Percentiles rank a stretch among this genome's conserved stretches.
phyloP scores from a whole-genome alignment of 2,113 vertebrate genomes.

The Butorides virescens region DNA sequence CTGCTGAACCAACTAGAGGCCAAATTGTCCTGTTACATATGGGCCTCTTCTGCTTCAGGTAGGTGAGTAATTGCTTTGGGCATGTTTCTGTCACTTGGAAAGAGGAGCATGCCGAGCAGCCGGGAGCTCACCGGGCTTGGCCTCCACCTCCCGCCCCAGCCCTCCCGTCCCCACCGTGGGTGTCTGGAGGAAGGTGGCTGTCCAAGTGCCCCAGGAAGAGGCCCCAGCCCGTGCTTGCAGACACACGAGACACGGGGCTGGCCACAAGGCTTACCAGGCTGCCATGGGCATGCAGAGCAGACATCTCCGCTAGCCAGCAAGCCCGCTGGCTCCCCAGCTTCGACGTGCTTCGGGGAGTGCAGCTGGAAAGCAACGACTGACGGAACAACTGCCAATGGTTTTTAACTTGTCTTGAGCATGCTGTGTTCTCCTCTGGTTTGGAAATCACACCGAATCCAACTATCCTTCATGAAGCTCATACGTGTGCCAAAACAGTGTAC shows the following conservation, averaged over 20 bases:
- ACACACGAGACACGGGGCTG: rapidly evolving
- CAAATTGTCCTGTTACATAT: not conserved
- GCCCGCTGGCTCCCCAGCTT: rapidly evolving
- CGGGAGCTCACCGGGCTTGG: not conserved
- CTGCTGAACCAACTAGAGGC: not conserved
- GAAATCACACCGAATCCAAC: not conserved
- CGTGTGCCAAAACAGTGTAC: not conserved
- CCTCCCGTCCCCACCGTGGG: rapidly evolving
- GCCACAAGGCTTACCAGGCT: rapidly evolving
- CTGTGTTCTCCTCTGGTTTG: not conserved
- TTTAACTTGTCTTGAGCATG: not conserved
- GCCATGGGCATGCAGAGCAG: rapidly evolving
- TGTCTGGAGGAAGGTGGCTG: not conserved
- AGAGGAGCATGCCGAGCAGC: not conserved
- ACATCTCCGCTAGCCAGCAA: rapidly evolving
- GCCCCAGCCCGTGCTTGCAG: rapidly evolving
- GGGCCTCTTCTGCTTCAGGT: not conserved
- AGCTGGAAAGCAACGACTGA: not conserved
- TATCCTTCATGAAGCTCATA: not conserved
- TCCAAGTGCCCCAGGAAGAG: not conserved
- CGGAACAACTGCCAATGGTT: not conserved
- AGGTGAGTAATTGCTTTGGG: constrained; percentile 24
- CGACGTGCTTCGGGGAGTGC: rapidly evolving
- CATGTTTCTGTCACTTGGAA: constrained; percentile 47
- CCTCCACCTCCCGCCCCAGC: rapidly evolving